These are phyloP conservation scores for Sebastes schlegelii DNA, from an alignment of 2,113 vertebrate genomes.

Conservation along the genomic window DNA sequence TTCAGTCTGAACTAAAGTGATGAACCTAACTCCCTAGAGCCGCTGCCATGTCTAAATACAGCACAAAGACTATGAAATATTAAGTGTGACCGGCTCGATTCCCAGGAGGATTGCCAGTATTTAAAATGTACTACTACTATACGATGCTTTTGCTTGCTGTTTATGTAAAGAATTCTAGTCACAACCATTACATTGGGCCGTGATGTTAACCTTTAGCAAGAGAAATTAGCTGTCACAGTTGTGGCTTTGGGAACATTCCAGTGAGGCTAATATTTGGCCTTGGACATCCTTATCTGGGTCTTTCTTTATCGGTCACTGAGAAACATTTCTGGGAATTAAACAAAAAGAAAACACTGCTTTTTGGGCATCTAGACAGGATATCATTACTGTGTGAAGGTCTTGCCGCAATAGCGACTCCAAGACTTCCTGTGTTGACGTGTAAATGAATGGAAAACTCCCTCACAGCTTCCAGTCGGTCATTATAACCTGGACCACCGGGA, in stretches of 20 bases:
- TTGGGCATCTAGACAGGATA: constrained; percentile 11
- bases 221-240: constrained; percentile 19
- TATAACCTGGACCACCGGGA: neutral
- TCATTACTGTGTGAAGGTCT: constrained; percentile 12
- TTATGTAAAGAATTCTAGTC: neutral
- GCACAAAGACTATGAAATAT: neutral
- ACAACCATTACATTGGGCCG: neutral
- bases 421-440: constrained; percentile 48
- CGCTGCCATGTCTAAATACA: neutral
- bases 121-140: neutral
- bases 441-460: constrained; percentile 25
- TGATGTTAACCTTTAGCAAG: constrained; percentile 32
- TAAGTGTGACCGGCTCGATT: neutral
- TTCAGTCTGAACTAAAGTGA: neutral
- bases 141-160: neutral
- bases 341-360: constrained; percentile 3
- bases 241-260: constrained; percentile 52
- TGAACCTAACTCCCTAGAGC: neutral
- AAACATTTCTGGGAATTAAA: constrained; percentile 23
- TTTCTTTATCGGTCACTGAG: constrained; percentile 34
- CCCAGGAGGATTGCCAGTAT: neutral
- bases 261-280: constrained; percentile 46
- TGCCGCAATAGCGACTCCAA: neutral
- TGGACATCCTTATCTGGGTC: constrained; percentile 38
- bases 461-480: constrained; percentile 30